A percentile compares a stretch with the other conserved stretches of the same genome.
phyloP scores from a whole-genome alignment of 2,888 invertebrate genomes.

The Pollenia griseotomentosa region DNA sequence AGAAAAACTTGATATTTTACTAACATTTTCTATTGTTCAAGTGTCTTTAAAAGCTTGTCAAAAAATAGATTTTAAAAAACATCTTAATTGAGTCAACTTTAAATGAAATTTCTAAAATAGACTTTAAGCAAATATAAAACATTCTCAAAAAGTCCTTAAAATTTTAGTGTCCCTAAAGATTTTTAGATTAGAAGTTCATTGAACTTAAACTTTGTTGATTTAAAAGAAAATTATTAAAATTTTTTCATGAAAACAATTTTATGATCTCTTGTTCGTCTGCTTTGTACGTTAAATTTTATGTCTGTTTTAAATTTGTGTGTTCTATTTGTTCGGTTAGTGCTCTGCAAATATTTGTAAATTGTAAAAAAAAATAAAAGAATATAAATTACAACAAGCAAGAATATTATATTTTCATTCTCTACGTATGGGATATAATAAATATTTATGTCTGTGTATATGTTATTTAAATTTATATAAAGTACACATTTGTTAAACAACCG shows the following conservation, averaged over 20 bases:
- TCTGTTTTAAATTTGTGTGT: constrained; percentile 5
- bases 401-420: not conserved
- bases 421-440: not conserved
- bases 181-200: not conserved
- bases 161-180: not conserved
- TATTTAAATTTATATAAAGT: not conserved
- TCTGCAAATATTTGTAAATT: constrained; percentile 15
- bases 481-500: not conserved
- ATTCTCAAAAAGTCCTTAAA: not conserved
- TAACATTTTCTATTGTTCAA: too few species aligned
- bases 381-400: constrained; percentile 27
- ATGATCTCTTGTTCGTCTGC: constrained; percentile 4
- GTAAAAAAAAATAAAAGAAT: constrained; percentile 23
- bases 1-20: too few species aligned
- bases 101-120: too few species aligned
- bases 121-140: not conserved
- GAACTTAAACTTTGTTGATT: constrained; percentile 13
- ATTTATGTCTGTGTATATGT: not conserved
- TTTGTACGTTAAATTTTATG: constrained; percentile 25
- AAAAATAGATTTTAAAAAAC: too few species aligned
- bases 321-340: constrained; percentile 6
- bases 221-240: not conserved
- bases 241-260: constrained; percentile 16
- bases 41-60: too few species aligned
- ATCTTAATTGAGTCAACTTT: too few species aligned